Base-by-base conservation (phyloP, 2,888 invertebrate species). In the Hypselothyrea guttata region DNA sequence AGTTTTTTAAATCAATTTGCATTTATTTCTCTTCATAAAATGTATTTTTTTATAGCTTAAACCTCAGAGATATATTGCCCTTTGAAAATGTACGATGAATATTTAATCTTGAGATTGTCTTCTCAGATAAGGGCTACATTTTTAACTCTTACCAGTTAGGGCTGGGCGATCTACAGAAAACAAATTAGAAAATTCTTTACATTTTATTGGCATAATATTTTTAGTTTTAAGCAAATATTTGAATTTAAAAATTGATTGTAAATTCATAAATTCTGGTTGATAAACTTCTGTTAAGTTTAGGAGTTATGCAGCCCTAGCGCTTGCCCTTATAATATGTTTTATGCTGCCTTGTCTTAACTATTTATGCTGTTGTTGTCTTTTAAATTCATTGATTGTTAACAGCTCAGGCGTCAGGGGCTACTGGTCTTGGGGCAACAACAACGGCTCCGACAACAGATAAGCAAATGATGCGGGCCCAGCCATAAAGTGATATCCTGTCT, bases 401-500 rank as follows among this genome's bases (percentile, higher is more conserved):
- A 75, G 78, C 78, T 65, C 53, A 33, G 64, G 69, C 69, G 65
- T 69, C 65, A 22, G 56, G 8, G 44, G 79, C 77, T 77, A 79
- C 77, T 72, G 77, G 77, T 77, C 77, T 77, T 76, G 64, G 58
- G 40, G 33, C 48, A 40, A n/a, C 31, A 42, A 11, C 52, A n/a
- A 11, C 49, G 33, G 11, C 60, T 18, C 46, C 51, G 27, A 31
- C 46, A 54, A 30, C 30, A 64, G 53, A 52, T 63, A 57, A 71
- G 48, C 69, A 65, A 75, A 74, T 76, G 53, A 62, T 68, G 65
- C 74, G 49, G 69, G 56, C 49, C 22, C 44, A 52, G 41, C 38
- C 55, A 75, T 68, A 53, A 53, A 37, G n/a, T 71, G 75, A 78
- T 76, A 76, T 76, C 76, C 76, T 76, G 76, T 75, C 56, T 42